phyloP scores from a whole-genome alignment of 37 sponge, comb jelly and placozoan genomes.

The Diacarnus erythraeanus region DNA sequence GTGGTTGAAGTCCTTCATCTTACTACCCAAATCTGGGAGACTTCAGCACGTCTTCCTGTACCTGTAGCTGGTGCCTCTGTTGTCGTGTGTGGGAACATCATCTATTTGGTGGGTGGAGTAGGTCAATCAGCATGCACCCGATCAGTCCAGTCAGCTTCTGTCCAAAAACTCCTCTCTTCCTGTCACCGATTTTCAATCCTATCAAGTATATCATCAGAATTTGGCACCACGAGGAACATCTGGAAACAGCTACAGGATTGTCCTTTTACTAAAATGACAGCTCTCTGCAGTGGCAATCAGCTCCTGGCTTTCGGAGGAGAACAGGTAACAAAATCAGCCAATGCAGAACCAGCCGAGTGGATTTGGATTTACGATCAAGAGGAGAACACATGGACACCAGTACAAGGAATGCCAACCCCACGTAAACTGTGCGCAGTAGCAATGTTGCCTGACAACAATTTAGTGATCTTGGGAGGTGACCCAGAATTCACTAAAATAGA shows the following conservation, averaged over 20 bases:
- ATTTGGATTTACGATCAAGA: conserved; percentile 33
- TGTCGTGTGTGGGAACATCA: conserved; percentile 19
- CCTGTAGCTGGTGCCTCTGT: conserved; percentile 30
- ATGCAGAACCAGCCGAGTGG: conserved; percentile 30
- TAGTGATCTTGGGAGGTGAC: conserved; percentile 42
- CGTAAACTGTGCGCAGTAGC: conserved; percentile 50
- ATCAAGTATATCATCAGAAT: neutral
- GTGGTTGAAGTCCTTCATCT: conserved; percentile 38
- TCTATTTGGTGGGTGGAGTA: conserved; percentile 32
- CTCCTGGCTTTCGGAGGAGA: conserved; percentile 55
- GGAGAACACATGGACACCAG: conserved; percentile 43
- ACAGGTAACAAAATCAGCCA: conserved; percentile 23
- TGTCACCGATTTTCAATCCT: conserved; percentile 20
- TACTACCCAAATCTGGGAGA: conserved; percentile 30
- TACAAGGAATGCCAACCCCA: conserved; percentile 33
- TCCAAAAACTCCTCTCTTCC: conserved; percentile 21
- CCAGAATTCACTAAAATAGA: conserved; percentile 45
- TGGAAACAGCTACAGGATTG: conserved; percentile 41
- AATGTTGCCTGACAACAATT: conserved; percentile 8
- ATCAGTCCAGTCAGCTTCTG: conserved; percentile 8
- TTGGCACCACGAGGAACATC: neutral
- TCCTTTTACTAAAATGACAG: conserved; percentile 47
- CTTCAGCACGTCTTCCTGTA: conserved; percentile 14
- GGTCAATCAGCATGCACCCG: neutral
- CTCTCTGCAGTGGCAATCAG: conserved; percentile 11